phyloP scores from a whole-genome alignment of 2,797 vertebrate species.

The Pangasius mekongensis region DNA sequence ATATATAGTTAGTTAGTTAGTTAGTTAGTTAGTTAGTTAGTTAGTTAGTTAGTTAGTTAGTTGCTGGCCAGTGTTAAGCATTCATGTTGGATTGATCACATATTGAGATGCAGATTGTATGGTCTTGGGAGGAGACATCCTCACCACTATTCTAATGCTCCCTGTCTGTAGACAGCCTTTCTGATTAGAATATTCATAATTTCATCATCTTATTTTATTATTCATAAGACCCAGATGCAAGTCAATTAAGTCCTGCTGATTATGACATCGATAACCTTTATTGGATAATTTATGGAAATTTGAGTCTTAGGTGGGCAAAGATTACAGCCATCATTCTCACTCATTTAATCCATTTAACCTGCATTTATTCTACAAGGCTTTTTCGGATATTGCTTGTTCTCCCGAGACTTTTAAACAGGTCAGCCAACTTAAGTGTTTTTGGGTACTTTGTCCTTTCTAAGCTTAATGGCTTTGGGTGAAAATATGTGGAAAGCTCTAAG shows the following conservation, averaged over 20 bases:
- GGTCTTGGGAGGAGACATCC: neutral
- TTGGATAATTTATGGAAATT: conserved; percentile 63
- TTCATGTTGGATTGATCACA: neutral
- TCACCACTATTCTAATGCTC: neutral
- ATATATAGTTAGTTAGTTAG: too few species aligned
- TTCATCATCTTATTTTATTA: conserved; percentile 56
- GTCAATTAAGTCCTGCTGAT: conserved; percentile 57
- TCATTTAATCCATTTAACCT: conserved; percentile 52
- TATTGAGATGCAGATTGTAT: neutral
- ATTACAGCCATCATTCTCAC: conserved; percentile 55
- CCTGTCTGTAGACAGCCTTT: conserved; percentile 39
- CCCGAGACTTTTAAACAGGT: conserved; percentile 16
- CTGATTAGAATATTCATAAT: conserved; percentile 53
- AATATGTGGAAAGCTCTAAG: neutral
- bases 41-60: too few species aligned
- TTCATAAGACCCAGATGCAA: conserved; percentile 58
- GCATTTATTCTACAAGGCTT: conserved; percentile 33
- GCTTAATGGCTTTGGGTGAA: conserved; percentile 13
- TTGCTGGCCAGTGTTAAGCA: neutral
- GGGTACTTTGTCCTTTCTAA: conserved; percentile 11
- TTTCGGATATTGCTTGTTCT: conserved; percentile 29
- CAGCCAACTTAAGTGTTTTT: neutral
- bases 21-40: too few species aligned
- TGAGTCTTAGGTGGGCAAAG: conserved; percentile 49
- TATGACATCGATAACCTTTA: conserved; percentile 53